These are phyloP conservation scores for Parelbella ahira DNA, from an alignment of 2,888 invertebrate species.

Conservation along the genomic window DNA sequence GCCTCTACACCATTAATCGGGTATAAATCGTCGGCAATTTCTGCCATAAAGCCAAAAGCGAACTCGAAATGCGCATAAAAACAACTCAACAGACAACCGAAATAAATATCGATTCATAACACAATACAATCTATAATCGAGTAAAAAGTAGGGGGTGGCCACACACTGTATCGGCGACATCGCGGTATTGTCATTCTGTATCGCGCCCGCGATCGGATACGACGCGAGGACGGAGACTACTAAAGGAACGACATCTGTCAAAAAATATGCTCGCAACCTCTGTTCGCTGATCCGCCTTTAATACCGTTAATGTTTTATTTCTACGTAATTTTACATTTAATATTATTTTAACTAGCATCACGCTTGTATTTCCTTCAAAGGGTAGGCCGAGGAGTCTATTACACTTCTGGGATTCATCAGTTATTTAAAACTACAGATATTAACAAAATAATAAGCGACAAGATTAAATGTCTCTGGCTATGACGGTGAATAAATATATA, in stretches of 20 bases:
- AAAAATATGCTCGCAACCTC: conserved; percentile 26
- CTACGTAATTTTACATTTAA: too few species aligned
- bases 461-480: too few species aligned
- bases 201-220: conserved; percentile 46
- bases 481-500: too few species aligned
- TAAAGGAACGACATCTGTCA: conserved; percentile 59
- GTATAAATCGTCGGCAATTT: too few species aligned
- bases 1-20: conserved; percentile 48
- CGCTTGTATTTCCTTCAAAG: too few species aligned
- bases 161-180: conserved; percentile 63
- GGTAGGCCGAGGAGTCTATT: too few species aligned
- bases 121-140: conserved; percentile 76
- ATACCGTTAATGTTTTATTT: too few species aligned
- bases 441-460: too few species aligned
- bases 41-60: conserved; percentile 43
- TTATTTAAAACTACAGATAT: too few species aligned
- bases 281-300: conserved; percentile 10
- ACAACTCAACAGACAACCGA: conserved; percentile 57
- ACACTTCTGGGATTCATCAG: too few species aligned
- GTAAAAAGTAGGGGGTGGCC: conserved; percentile 64
- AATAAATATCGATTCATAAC: conserved; percentile 75
- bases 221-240: conserved; percentile 41
- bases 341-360: too few species aligned
- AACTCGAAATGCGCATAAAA: conserved; percentile 55
- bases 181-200: conserved; percentile 66